Percentiles rank a stretch among this genome's conserved stretches.
Conservation (phyloP, 2,888 invertebrate genomes). For the Gastracanthus pulcherrimus region DNA sequence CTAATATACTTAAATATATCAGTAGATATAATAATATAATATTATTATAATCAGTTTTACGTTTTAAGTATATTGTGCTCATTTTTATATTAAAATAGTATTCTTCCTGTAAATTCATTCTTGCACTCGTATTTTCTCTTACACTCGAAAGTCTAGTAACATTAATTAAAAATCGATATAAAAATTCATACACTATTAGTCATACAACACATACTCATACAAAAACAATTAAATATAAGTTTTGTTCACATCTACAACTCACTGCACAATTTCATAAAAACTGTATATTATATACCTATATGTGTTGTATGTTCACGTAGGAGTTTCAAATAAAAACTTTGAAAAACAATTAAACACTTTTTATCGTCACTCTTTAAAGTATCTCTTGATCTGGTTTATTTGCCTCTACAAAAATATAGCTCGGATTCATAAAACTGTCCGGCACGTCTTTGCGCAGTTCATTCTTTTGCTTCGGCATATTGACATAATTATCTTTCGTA, state of each 20-base stretch:
- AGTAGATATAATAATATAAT: too few relatives aligned
- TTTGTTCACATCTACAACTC: slow-evolving; percentile 7
- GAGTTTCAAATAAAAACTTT: neutral
- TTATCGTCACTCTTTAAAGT: slow-evolving; percentile 22
- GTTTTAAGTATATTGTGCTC: too few relatives aligned
- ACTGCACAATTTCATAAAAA: neutral
- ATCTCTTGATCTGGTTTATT: slow-evolving; percentile 53
- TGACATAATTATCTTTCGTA: slow-evolving; percentile 78
- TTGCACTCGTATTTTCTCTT: too few relatives aligned
- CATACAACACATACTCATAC: neutral
- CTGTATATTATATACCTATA: neutral
- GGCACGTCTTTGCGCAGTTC: slow-evolving; percentile 60
- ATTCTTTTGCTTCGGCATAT: slow-evolving; percentile 78
- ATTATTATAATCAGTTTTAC: too few relatives aligned
- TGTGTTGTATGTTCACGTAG: too few relatives aligned
- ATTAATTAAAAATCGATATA: neutral
- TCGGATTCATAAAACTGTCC: slow-evolving; percentile 75
- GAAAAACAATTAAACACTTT: neutral
- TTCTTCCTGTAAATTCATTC: too few relatives aligned
- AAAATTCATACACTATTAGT: slow-evolving; percentile 5
- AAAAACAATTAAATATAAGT: neutral
- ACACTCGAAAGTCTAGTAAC: too few relatives aligned
- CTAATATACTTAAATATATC: neutral
- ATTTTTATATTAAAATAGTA: too few relatives aligned
- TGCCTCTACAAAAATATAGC: slow-evolving; percentile 72